Evolutionary conservation across 53 echinoderm and acorn worm genomes (phyloP), one percentile per base, ranked within the genome.

Genomic region (Paracentrotus lividus): DNA sequence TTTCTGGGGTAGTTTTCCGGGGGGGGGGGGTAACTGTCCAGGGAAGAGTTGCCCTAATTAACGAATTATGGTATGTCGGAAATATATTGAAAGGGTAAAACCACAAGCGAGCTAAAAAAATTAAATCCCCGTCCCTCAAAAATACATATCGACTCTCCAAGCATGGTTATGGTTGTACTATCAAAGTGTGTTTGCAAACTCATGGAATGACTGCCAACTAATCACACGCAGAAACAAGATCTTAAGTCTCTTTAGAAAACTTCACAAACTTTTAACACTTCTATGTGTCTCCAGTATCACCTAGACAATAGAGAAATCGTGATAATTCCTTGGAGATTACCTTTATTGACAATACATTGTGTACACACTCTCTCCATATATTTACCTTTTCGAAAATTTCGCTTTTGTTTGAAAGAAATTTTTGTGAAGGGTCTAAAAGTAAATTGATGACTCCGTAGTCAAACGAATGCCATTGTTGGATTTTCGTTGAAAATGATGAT

Each of bases 361-460:
- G 72, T 72, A 16, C 72, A 36, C 72, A 7, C 72, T 38, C 72
- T 40, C 72, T 40, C 15, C 18, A 72, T 8, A 16, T 72, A 72
- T 72, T 72, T 72, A 72, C 72, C 40, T 72, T 72, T 72, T 72
- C 6, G 1, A 16, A 72, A 64, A 20, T 40, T n/a, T 72, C 40
- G 18, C 32, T 38, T 36, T 40, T 38, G 40, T 18, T 40, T 72
- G 72, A 5, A 3, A 72, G 72, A 72, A 72, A 72, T 21, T 72
- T n/a, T n/a, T 57, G 21, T 40, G 40, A 40, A 72, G 72, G 40
- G 72, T 20, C 32, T 7, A 32, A n/a, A 72, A 72, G 72, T 72
- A 72, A 72, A 72, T 72, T 40, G 36, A 72, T 72, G 72, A 72
- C 40, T 20, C 72, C 36, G 40, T 72, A 16, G 72, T 72, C 72